Base-by-base conservation (phyloP, 2,113 vertebrate genomes). In the Oophaga pumilio region DNA sequence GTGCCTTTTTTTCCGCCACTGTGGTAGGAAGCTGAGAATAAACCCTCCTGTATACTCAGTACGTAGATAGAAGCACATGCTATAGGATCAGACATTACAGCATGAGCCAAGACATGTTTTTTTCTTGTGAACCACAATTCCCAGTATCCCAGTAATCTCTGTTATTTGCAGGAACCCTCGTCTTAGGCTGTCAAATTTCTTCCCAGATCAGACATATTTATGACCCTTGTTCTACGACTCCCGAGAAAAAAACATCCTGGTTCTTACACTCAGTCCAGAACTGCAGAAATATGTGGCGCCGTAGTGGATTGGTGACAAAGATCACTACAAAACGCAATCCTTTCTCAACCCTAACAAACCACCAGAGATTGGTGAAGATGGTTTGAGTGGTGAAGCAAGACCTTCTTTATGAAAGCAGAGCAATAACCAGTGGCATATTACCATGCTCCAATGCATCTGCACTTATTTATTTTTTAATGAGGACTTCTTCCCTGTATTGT, bases 391-490 rank as follows among this genome's bases (percentile, higher is more conserved):
- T 87, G 64, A 50, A 57, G 60, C 76, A 80, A 87, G 85, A 69
- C 33, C 77, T 64, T 82, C 22, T 33, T 76, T 82, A 76, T 82
- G 69, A 76, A 87, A 66, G 86, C 57, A 53, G 22, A 64, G 28
- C 73, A 82, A 87, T 76, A 87, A 87, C 66, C 57, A 28, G 57
- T 82, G 43, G 68, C 79, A 74, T 83, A 83, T 87, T 82, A 83
- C 33, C 43, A 87, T 76, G 79, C 69, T 60, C 76, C 86, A 82
- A 33, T 83, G 86, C 79, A 62, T 87, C 66, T 74, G 53, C 26
- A 73, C 85, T 87, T 87, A 79, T 81, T 86, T 86, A 62, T 86
- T 86, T 87, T 87, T 87, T 87, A 87, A 87, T 87, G 85, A 87
- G 85, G 24, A 20, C 85, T 60, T 87, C 66, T 87, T 80, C 78